Evolutionary conservation across 53 echinoderm and acorn worm genomes (phyloP).

Genomic region (Mesocentrotus franciscanus): DNA sequence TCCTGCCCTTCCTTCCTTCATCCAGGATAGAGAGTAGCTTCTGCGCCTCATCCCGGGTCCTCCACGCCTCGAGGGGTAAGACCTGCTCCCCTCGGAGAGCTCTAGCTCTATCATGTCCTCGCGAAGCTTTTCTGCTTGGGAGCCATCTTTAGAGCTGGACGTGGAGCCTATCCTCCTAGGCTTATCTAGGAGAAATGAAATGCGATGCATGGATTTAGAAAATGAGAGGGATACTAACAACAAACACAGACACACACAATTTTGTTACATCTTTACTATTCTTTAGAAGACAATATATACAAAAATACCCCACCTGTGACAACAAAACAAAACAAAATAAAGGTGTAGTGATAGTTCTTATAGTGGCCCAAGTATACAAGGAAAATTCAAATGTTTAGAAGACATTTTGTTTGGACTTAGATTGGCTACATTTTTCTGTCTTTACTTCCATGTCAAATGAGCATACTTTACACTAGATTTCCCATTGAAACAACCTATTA

Average conservation of each 20-base stretch:
- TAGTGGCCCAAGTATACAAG: no score
- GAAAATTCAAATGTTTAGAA: no score
- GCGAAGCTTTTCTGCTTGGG: constrained; percentile 69
- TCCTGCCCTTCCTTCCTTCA: constrained; percentile 56
- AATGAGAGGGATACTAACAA: no score
- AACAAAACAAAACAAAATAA: neutral
- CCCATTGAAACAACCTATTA: no score
- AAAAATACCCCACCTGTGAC: no score
- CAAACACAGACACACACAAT: no score
- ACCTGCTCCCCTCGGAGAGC: constrained; percentile 68
- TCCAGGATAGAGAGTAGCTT: constrained; percentile 80
- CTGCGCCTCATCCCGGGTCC: constrained; percentile 70
- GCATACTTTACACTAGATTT: no score
- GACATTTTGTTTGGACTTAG: no score
- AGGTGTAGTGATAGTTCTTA: neutral
- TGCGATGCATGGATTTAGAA: neutral
- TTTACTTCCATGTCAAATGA: no score
- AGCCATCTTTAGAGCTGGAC: constrained; percentile 69
- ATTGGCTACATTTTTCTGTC: no score
- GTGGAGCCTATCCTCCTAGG: constrained; percentile 54
- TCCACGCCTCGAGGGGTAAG: constrained; percentile 50
- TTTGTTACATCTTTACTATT: no score
- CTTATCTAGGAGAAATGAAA: constrained; percentile 25
- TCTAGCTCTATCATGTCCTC: constrained; percentile 89
- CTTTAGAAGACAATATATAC: neutral